These are phyloP conservation scores for Actenoides hombroni DNA, from an alignment of 2,113 vertebrate species.

Conservation along the genomic window DNA sequence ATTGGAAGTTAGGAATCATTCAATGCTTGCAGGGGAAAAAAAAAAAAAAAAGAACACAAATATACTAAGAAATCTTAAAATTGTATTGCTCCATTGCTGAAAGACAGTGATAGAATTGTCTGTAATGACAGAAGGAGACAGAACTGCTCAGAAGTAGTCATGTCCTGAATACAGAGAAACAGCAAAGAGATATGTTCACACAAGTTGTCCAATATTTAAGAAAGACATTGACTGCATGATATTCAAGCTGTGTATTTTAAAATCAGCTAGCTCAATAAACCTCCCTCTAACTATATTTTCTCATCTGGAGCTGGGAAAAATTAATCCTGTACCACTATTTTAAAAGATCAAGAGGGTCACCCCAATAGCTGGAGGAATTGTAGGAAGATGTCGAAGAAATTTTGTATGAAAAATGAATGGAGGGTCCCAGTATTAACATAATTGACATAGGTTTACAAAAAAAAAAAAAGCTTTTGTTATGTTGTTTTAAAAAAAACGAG, in stretches of 20 bases:
- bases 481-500: not conserved
- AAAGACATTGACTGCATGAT: not conserved
- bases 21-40: not conserved
- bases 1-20: not conserved
- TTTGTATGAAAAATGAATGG: not conserved
- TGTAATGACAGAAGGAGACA: not conserved
- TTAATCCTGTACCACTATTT: accelerated
- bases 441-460: not conserved
- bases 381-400: not conserved
- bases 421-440: not conserved
- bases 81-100: not conserved
- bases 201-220: not conserved
- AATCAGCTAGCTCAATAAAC: not conserved
- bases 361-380: not conserved
- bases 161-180: not conserved
- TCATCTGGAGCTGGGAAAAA: not conserved
- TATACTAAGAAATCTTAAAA: not conserved
- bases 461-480: not conserved
- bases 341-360: not conserved
- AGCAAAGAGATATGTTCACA: not conserved
- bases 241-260: not conserved
- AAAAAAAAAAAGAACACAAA: not conserved
- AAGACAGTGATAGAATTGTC: not conserved
- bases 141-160: not conserved
- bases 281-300: not conserved